A percentile compares a stretch with the other conserved stretches of the same genome.
Conservation (phyloP, 2,113 vertebrate species). For the Gopherus evgoodei region DNA sequence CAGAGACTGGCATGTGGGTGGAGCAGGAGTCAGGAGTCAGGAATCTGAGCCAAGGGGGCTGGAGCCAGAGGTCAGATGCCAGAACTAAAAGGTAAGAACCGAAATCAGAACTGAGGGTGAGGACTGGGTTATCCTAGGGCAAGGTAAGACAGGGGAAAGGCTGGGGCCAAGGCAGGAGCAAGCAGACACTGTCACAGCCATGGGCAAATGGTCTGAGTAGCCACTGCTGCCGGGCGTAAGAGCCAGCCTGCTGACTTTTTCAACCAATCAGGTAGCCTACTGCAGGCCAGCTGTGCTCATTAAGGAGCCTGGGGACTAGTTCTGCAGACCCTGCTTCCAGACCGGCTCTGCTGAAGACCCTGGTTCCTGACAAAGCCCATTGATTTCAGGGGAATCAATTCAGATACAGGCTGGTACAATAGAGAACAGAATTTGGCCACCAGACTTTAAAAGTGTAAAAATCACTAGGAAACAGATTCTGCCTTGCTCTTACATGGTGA, state of each 20-base stretch:
- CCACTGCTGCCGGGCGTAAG: background rate
- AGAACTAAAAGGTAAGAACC: background rate
- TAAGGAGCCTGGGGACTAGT: background rate
- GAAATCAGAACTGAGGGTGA: background rate
- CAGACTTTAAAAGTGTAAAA: background rate
- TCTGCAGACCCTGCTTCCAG: background rate
- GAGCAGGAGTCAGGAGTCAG: background rate
- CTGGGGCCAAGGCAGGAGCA: background rate
- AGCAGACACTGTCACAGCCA: background rate
- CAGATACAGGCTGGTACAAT: background rate
- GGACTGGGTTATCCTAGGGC: background rate
- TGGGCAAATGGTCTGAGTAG: background rate
- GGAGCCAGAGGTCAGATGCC: background rate
- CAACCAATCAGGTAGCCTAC: background rate
- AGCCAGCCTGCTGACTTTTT: background rate
- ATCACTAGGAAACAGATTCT: background rate
- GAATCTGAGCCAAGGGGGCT: background rate
- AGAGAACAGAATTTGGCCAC: rapidly evolving
- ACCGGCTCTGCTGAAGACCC: background rate
- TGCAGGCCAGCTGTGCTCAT: background rate
- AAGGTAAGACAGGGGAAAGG: background rate
- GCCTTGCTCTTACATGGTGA: background rate
- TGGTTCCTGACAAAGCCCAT: background rate
- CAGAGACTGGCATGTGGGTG: background rate
- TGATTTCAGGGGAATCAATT: background rate